A percentile compares a stretch with the other conserved stretches of the same genome.
Evolutionary conservation across 2,888 invertebrate genomes (phyloP).

Genomic region (Coenonympha glycerion): DNA sequence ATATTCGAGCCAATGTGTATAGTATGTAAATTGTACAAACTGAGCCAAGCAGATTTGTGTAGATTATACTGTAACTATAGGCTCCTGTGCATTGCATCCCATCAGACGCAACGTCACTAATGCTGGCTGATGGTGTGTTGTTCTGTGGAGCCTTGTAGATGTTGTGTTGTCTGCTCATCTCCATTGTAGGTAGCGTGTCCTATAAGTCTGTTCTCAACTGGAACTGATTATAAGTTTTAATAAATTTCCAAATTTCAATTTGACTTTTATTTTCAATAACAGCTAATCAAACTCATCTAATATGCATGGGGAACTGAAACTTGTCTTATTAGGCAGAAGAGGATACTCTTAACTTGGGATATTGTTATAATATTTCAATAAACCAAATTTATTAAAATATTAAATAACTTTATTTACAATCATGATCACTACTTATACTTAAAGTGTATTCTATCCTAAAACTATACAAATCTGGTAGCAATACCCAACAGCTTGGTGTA

Average conservation of each 20-base stretch:
- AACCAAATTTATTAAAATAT: not conserved
- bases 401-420: conserved; percentile 22
- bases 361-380: not conserved
- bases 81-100: no score
- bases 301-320: no score
- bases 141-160: conserved; percentile 13
- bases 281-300: no score
- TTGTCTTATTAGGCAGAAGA: no score
- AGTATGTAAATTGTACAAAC: no score
- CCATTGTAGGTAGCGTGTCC: conserved; percentile 55
- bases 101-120: no score
- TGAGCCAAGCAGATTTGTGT: no score
- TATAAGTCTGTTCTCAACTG: conserved; percentile 56
- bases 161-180: conserved; percentile 47
- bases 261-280: conserved; percentile 39
- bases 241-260: conserved; percentile 70
- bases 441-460: not conserved
- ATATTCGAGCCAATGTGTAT: no score
- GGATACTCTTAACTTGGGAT: no score
- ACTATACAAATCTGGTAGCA: conserved; percentile 89
- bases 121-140: not conserved
- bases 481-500: conserved; percentile 95
- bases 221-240: conserved; percentile 67
- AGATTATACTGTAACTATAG: no score
- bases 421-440: conserved; percentile 11